Conservation (phyloP, 2,113 vertebrate species). For the Microtus montanus region DNA sequence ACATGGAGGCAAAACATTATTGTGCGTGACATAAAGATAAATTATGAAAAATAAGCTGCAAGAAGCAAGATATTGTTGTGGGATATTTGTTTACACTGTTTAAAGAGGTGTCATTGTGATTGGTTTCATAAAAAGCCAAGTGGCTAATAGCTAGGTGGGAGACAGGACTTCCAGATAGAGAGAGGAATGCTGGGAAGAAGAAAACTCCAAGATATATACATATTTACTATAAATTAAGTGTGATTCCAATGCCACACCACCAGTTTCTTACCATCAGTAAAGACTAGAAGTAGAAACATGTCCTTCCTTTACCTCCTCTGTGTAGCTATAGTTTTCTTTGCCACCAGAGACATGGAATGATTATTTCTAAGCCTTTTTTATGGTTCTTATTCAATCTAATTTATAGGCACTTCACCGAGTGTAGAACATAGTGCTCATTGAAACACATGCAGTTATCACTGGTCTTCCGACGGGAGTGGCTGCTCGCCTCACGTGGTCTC, state of each 20-base stretch:
- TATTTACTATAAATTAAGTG: background rate
- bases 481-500: background rate
- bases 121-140: background rate
- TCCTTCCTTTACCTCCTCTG: background rate
- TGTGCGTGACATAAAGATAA: background rate
- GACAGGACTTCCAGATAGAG: background rate
- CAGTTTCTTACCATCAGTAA: background rate
- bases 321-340: background rate
- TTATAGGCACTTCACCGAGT: background rate
- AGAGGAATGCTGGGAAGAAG: background rate
- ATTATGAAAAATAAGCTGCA: background rate
- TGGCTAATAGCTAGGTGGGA: background rate
- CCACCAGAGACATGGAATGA: background rate
- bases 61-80: background rate
- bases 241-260: background rate
- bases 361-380: constrained; percentile 2
- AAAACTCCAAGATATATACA: background rate
- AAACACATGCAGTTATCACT: background rate
- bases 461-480: background rate
- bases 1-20: background rate
- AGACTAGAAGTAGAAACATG: background rate
- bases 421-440: background rate
- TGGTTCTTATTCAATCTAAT: background rate
- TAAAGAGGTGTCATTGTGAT: background rate
- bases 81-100: background rate